These are phyloP conservation scores for Ylistrum balloti DNA, from an alignment of 1,140 invertebrate species.

Conservation along the genomic window DNA sequence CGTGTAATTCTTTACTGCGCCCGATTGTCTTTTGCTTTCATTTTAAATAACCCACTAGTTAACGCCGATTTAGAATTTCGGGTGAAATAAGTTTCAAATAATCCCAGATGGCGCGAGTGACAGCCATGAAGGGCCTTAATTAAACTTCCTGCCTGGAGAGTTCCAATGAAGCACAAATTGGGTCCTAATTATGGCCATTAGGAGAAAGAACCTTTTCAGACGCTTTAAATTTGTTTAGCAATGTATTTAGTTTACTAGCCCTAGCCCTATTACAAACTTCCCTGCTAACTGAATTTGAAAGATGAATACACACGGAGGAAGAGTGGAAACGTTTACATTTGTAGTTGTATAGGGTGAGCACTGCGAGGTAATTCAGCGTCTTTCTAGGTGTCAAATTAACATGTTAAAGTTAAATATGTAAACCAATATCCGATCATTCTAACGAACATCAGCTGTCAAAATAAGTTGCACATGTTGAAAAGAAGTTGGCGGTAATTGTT, in stretches of 20 bases:
- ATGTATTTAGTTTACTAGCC: slow-evolving; percentile 27
- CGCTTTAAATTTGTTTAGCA: slow-evolving; percentile 34
- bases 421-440: background rate
- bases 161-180: slow-evolving; percentile 38
- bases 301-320: background rate
- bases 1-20: slow-evolving; percentile 24
- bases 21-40: slow-evolving; percentile 18
- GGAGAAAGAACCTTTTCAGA: slow-evolving; percentile 32
- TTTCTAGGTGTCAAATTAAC: slow-evolving; percentile 38
- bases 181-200: background rate
- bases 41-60: slow-evolving; percentile 40
- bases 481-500: slow-evolving; percentile 1
- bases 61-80: slow-evolving; percentile 38
- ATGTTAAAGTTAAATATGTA: slow-evolving; percentile 12
- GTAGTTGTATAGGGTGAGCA: background rate
- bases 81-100: slow-evolving; percentile 35
- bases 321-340: background rate
- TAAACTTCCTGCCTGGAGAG: slow-evolving; percentile 31
- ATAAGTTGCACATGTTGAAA: background rate
- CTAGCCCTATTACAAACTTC: background rate
- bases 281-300: background rate
- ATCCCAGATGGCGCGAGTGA: slow-evolving; percentile 30
- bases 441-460: slow-evolving; percentile 33
- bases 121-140: slow-evolving; percentile 37
- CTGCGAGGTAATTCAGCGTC: background rate